Percentiles rank a stretch among this genome's conserved stretches.
Conservation (phyloP, 2,113 vertebrate species). For the Gallinago media region DNA sequence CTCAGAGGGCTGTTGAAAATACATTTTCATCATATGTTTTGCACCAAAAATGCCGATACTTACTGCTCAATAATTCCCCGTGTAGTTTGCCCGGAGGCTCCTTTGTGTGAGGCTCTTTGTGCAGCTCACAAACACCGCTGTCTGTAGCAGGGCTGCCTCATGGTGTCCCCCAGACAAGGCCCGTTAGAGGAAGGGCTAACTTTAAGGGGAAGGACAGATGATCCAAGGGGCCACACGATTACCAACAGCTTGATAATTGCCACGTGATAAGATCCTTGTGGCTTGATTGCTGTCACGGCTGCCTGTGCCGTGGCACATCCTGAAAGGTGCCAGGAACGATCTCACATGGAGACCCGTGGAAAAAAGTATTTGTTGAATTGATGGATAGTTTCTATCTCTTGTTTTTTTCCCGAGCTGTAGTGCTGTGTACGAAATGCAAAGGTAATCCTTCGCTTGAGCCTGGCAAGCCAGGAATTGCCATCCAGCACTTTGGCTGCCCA, state of each 20-base stretch:
- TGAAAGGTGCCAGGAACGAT: neutral
- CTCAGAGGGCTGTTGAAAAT: neutral
- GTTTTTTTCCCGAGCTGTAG: neutral
- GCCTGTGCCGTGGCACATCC: accelerated
- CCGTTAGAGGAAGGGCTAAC: neutral
- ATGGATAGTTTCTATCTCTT: neutral
- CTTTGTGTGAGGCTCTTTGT: neutral
- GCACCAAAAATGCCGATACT: neutral
- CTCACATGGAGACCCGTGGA: neutral
- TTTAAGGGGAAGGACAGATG: neutral
- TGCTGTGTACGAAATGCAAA: neutral
- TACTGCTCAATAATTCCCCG: neutral
- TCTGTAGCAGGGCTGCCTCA: neutral
- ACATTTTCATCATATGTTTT: neutral
- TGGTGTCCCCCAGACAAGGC: neutral
- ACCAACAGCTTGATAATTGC: neutral
- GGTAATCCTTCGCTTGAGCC: neutral
- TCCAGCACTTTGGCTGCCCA: neutral
- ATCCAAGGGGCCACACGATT: neutral
- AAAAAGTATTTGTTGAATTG: neutral
- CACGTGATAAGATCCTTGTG: neutral
- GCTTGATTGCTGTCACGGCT: neutral
- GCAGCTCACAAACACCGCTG: neutral
- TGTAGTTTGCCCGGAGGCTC: neutral
- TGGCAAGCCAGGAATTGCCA: neutral